phyloP scores from a whole-genome alignment of 1,140 invertebrate genomes.

The Macrotrachela quadricornifera region DNA sequence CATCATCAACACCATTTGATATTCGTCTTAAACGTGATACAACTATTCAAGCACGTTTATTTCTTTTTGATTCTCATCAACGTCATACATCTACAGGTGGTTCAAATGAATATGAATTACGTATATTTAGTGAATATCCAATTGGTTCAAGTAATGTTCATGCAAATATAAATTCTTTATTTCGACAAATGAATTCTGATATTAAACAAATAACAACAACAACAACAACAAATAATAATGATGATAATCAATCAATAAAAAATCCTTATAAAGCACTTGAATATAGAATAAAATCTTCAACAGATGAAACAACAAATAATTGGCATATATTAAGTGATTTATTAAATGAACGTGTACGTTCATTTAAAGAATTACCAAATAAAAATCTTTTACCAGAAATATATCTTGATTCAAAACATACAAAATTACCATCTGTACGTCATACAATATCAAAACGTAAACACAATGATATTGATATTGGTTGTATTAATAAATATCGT shows the following conservation, averaged over 20 bases:
- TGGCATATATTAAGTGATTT: conserved; percentile 24
- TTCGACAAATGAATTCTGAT: no score
- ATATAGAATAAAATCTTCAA: no score
- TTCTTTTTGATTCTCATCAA: conserved; percentile 53
- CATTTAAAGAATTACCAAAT: conserved; percentile 24
- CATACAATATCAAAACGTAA: no score
- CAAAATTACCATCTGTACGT: no score
- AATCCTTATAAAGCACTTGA: no score
- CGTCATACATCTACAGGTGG: conserved; percentile 12
- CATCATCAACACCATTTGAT: conserved; percentile 25
- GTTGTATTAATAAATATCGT: no score
- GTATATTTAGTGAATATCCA: conserved; percentile 27
- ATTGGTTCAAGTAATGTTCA: conserved; percentile 25
- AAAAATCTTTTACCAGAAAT: conserved; percentile 21
- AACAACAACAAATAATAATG: no score
- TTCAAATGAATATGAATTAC: conserved; percentile 22
- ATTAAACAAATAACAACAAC: no score
- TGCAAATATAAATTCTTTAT: background rate
- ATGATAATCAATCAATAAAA: no score
- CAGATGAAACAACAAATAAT: conserved; percentile 12
- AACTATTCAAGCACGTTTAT: conserved; percentile 52
- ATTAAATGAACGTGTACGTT: conserved; percentile 20
- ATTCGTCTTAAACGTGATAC: conserved; percentile 41
- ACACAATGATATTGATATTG: no score
- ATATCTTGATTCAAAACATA: background rate